Conservation (phyloP, 2,797 vertebrate genomes). For the Rhincodon typus region DNA sequence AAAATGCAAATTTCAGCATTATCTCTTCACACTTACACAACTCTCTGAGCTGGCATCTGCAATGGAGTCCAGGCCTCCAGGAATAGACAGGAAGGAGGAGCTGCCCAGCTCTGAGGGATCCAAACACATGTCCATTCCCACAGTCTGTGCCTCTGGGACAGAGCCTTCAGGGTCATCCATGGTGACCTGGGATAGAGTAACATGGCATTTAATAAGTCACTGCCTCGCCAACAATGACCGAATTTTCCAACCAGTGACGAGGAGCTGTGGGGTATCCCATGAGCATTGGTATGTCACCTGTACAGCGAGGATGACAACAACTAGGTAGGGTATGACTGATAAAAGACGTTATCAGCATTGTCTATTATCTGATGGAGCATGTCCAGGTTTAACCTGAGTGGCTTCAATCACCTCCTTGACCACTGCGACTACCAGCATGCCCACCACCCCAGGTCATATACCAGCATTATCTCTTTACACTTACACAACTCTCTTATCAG, state of each 20-base stretch:
- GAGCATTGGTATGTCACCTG: background rate
- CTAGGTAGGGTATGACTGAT: too few relatives aligned
- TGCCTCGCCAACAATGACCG: background rate
- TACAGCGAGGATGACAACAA: too few relatives aligned
- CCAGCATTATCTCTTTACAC: background rate
- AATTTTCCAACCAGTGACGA: background rate
- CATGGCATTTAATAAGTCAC: background rate
- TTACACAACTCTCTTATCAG: too few relatives aligned
- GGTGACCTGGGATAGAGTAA: conserved; percentile 49
- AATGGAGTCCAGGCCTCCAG: conserved; percentile 48
- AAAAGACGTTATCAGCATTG: background rate
- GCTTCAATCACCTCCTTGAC: background rate
- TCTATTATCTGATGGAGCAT: background rate
- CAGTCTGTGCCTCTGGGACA: conserved; percentile 54
- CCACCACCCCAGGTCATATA: background rate
- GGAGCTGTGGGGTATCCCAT: background rate
- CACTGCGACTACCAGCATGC: background rate
- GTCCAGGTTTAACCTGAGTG: background rate
- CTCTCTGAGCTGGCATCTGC: conserved; percentile 52
- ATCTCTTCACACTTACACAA: conserved; percentile 50
- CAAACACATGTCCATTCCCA: conserved; percentile 64
- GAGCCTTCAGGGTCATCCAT: conserved; percentile 54
- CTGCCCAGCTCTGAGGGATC: conserved; percentile 50
- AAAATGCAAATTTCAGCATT: too few relatives aligned
- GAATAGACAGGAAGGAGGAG: conserved; percentile 59